Evolutionary conservation across 2,797 vertebrate genomes (phyloP).

Genomic region (Hydrolagus colliei): DNA sequence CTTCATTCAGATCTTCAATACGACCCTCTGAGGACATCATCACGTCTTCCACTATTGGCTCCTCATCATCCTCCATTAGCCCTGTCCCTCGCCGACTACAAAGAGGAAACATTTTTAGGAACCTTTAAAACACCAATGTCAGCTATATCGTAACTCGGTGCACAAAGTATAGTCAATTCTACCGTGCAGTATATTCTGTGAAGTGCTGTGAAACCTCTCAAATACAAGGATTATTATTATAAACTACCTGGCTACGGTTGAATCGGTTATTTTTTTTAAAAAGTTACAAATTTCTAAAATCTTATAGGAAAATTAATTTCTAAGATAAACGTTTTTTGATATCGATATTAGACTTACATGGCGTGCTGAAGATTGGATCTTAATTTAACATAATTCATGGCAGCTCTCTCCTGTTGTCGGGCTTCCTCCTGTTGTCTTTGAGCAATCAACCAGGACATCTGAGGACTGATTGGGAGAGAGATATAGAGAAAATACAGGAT

Average conservation of each 20-base stretch:
- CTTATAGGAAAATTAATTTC: too few relatives aligned
- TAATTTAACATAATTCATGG: constrained; percentile 98
- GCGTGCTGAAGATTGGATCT: constrained; percentile 96
- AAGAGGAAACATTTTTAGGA: constrained; percentile 30
- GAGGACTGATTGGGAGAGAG: constrained; percentile 63
- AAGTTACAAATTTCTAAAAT: too few relatives aligned
- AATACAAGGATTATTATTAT: too few relatives aligned
- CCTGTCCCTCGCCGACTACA: constrained; percentile 87
- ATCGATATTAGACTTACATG: constrained; percentile 68
- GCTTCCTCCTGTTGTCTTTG: constrained; percentile 97
- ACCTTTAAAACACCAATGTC: neutral
- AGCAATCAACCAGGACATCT: constrained; percentile 99
- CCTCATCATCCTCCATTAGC: constrained; percentile 97
- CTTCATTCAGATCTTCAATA: constrained; percentile 97
- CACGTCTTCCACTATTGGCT: constrained; percentile 97
- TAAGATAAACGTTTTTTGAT: too few relatives aligned
- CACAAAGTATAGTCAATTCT: too few relatives aligned
- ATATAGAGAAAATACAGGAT: neutral
- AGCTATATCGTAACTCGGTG: neutral
- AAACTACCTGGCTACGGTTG: too few relatives aligned
- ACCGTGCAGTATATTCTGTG: too few relatives aligned
- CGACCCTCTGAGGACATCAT: constrained; percentile 99
- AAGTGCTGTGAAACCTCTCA: too few relatives aligned
- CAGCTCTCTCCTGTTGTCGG: constrained; percentile 91
- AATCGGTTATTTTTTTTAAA: too few relatives aligned